Evolutionary conservation across 2,888 invertebrate species (phyloP).

Genomic region (Nephrotoma flavescens): DNA sequence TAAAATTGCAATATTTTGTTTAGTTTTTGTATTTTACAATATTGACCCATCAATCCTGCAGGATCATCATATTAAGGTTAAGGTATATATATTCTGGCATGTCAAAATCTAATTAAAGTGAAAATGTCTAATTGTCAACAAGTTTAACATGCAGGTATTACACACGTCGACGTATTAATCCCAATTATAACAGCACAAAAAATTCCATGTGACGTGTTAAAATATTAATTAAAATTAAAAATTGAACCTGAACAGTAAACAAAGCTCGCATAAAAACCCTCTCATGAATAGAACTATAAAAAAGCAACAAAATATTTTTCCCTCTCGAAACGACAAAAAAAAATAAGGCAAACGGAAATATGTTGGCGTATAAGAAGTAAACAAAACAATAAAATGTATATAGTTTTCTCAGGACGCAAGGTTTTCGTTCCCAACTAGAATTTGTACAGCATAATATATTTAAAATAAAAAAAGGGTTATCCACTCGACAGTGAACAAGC

Average conservation of each 20-base stretch:
- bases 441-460: not conserved
- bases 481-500: not conserved
- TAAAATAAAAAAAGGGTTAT: not conserved
- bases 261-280: not conserved
- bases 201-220: not conserved
- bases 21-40: not conserved
- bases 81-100: not conserved
- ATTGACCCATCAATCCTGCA: not conserved
- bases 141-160: not conserved
- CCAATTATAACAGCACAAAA: not conserved
- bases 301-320: not conserved
- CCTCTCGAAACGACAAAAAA: not conserved
- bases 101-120: not conserved
- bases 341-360: not conserved
- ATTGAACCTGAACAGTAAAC: not conserved
- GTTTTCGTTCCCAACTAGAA: not conserved
- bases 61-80: not conserved
- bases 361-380: not conserved
- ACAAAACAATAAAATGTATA: not conserved
- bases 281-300: not conserved
- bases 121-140: not conserved
- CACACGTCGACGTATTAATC: not conserved
- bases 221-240: not conserved
- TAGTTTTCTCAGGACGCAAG: not conserved
- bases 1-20: not conserved